phyloP scores from a whole-genome alignment of 2,888 invertebrate genomes.

The Synanthedon andrenaeformis region DNA sequence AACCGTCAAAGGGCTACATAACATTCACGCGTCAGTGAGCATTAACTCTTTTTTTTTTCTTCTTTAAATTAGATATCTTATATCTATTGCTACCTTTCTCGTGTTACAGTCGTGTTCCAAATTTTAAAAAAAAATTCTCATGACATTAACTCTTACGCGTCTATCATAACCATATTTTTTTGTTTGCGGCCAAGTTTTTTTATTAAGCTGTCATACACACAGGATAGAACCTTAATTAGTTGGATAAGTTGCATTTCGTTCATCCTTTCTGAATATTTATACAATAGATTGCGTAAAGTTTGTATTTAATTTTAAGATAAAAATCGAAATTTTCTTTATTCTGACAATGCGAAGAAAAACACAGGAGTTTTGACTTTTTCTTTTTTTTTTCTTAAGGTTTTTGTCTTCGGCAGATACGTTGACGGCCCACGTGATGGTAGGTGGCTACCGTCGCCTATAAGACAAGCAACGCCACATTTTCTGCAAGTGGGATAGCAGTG shows the following conservation, averaged over 20 bases:
- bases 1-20: conserved; percentile 30
- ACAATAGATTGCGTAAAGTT: too few species aligned
- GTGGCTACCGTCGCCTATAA: too few species aligned
- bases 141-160: conserved; percentile 15
- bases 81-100: conserved; percentile 39
- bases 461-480: too few species aligned
- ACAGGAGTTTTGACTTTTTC: too few species aligned
- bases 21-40: conserved; percentile 48
- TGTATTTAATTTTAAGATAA: neutral
- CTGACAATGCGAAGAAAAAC: too few species aligned
- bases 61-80: conserved; percentile 26
- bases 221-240: neutral
- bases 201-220: neutral
- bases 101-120: conserved; percentile 15
- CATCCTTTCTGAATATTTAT: neutral
- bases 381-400: too few species aligned
- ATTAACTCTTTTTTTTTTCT: conserved; percentile 37
- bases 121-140: conserved; percentile 10
- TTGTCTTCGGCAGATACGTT: too few species aligned
- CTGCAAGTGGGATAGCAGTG: too few species aligned
- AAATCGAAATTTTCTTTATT: too few species aligned
- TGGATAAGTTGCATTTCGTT: neutral
- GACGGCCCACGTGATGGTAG: too few species aligned
- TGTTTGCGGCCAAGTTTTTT: neutral
- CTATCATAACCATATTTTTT: conserved; percentile 9